Base-by-base conservation (phyloP, 2,888 invertebrate genomes). In the Apodemia duryi region DNA sequence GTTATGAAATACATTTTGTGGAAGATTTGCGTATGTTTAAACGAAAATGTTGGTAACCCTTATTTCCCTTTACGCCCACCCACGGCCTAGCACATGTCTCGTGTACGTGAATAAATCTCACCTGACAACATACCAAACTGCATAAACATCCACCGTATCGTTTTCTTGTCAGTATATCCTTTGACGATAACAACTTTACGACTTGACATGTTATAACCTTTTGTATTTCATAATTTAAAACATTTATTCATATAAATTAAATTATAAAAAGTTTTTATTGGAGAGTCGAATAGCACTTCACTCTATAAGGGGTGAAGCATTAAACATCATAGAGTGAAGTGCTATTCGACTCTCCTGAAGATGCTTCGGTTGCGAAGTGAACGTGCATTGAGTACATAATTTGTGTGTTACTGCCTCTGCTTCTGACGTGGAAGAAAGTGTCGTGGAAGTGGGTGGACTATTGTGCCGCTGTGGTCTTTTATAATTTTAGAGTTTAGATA, bases 71-170 rank as follows among this genome's bases (percentile, higher is more conserved):
- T 78, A 78, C 83, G 80, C 82, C 84, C 84, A 82, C 87, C 76
- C 75, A 75, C 75, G 46, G 46, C 46, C 46, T 49, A 49, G n/a
- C 74, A 74, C 79, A 76, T 80, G 78, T 81, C 76, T 74, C 72
- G 75, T 74, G 75, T 77, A 76, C 80, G 83, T 81, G 83, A 79
- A 85, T 86, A 87, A 86, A 86, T 88, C 84, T 83, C 75, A 82
- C 82, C 82, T 81, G 85, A 83, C 85, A 84, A 80, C 81, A 70
- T 70, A 66, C 69, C 66, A 68, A 69, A 61, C 57, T 71, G 70
- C 68, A 61, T 64, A 51, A 64, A 64, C 61, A 46, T 54, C 54
- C 49, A 67, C 61, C 63, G 38, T 51, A 61, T 64, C 49, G 21
- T 61, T 64, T 57, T 61, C 61, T 64, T 60, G 41, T 35, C 32